Evolutionary conservation across 2,113 vertebrate genomes (phyloP), one percentile per base, ranked within the genome.

Genomic region (Periophthalmus modestus): DNA sequence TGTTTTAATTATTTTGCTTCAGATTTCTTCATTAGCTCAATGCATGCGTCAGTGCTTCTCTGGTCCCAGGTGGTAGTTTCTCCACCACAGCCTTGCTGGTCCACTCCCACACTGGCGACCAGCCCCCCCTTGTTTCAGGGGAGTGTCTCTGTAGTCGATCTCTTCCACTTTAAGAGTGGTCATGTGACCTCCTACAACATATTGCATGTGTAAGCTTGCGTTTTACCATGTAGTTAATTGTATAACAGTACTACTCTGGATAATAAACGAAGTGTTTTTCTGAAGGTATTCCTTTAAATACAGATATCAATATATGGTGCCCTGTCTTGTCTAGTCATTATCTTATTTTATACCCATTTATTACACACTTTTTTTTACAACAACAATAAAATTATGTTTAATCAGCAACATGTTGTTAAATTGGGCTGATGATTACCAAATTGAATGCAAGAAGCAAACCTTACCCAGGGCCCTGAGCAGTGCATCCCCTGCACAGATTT

Each of bases 401-500:
- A 28, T 28, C 28, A 39, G 36, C 36, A 4, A 39, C 36, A n/a
- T 50, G 48, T 50, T 15, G 16, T 50, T 4, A 50, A 52, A 19
- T 18, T 18, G 50, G 15, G 16, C 15, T 15, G 12, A n/a, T n/a
- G n/a, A n/a, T n/a, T n/a, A n/a, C n/a, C n/a, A n/a, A n/a, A n/a
- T 24, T 58, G 11, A 58, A 18, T 52, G 50, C n/a, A 6, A 58
- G 24, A 46, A 58, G 24, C 36, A 24, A 19, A 61, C 14, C 18
- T 80, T 87, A 79, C 97, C 97, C 1, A 98, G 80, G 0, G 96
- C 94, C 69, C 87, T 95, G 68, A 99, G 85, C 36, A 99, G 85
- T 5, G 97, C 97, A 65, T 96, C 96, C 73, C 97, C 97, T 28
- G 98, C 97, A 72, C 97, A 99, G 82, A 99, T 98, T 90, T 99